Evolutionary conservation across 2,113 vertebrate species (phyloP).

Genomic region (Chaenocephalus aceratus): DNA sequence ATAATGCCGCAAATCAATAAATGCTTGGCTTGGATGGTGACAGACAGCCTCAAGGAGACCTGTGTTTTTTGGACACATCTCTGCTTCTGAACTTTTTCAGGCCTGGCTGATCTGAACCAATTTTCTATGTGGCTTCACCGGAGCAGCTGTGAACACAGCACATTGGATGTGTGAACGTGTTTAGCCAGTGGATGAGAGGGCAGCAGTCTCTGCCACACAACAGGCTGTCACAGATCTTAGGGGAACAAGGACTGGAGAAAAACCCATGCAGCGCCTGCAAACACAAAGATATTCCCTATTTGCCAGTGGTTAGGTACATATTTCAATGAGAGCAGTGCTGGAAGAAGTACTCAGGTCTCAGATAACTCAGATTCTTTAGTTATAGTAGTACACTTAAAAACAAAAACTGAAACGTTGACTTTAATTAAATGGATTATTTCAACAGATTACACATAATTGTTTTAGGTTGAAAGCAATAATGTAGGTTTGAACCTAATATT

Average conservation of each 20-base stretch:
- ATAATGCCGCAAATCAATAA: constrained; percentile 67
- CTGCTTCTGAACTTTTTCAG: constrained; percentile 56
- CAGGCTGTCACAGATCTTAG: constrained; percentile 53
- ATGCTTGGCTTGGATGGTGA: background rate
- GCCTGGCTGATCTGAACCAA: constrained; percentile 61
- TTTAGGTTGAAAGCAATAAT: no score
- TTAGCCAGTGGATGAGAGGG: constrained; percentile 54
- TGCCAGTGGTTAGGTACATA: background rate
- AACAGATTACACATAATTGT: no score
- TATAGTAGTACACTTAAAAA: no score
- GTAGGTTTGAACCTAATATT: no score
- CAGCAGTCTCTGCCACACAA: constrained; percentile 25
- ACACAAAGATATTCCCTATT: constrained; percentile 15
- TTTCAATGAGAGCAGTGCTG: background rate
- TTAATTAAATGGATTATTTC: no score
- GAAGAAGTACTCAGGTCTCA: background rate
- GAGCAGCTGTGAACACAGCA: constrained; percentile 62
- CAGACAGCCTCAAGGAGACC: constrained; percentile 36
- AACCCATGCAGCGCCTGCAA: constrained; percentile 16
- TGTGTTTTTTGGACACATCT: constrained; percentile 39
- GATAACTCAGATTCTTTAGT: background rate
- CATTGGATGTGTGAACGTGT: constrained; percentile 64
- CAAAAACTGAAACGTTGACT: no score
- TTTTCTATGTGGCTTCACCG: constrained; percentile 68
- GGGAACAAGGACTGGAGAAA: constrained; percentile 14